Conservation (phyloP, 2,113 vertebrate species). For the Nanorana parkeri region DNA sequence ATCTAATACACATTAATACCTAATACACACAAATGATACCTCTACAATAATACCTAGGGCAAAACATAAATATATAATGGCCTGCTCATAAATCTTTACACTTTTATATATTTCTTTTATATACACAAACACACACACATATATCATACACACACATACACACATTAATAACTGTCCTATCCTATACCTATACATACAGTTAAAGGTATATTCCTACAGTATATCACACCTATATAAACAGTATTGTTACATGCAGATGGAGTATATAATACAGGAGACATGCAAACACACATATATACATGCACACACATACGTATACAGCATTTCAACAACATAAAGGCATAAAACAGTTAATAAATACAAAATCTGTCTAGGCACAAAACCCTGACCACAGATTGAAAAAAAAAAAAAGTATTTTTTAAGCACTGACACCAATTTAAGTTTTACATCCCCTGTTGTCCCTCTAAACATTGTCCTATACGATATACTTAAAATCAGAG, state of each 20-base stretch:
- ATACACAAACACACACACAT: too few species aligned
- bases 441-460: too few species aligned
- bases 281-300: neutral
- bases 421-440: too few species aligned
- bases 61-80: neutral
- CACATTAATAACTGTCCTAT: neutral
- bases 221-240: neutral
- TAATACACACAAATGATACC: too few species aligned
- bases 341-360: neutral
- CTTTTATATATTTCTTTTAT: neutral
- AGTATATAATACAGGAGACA: neutral
- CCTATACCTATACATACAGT: neutral
- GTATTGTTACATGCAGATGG: neutral
- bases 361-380: neutral
- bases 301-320: slow-evolving; percentile 2
- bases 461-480: too few species aligned
- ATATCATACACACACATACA: neutral
- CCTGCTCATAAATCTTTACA: neutral
- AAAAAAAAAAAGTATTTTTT: neutral
- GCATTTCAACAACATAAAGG: neutral
- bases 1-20: too few species aligned
- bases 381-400: too few species aligned
- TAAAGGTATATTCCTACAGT: neutral
- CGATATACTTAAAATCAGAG: too few species aligned
- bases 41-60: neutral